Base-by-base conservation (phyloP, 2,797 vertebrate genomes). In the Acipenser transmontanus region DNA sequence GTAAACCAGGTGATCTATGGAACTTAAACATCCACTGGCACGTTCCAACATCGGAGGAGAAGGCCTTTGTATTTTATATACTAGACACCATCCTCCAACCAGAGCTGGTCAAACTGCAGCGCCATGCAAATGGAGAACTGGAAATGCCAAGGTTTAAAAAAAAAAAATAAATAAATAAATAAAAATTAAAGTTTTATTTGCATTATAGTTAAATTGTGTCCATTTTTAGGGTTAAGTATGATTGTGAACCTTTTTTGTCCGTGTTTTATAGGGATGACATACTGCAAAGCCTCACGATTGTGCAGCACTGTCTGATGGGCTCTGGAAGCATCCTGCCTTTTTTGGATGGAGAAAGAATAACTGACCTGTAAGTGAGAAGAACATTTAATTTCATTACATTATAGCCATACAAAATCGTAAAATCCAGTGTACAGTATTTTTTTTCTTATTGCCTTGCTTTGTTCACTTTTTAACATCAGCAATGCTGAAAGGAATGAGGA, bases 21-120 rank as follows among this genome's bases (percentile, higher is more conserved):
- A 93, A 94, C 75, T 82, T 99, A 71, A 88, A 93, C 57, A 98
- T 99, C 73, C 91, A 91, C 68, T 99, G 97, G 97, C 97, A 99
- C 52, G 91, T 96, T 68, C 94, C 96, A 67, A 94, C 91, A 66
- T 72, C 85, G 8, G 91, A 94, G 72, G 97, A 98, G 84, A 88
- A 81, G 1, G 82, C 84, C 10, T 95, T 97, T 47, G 89, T 92
- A 65, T 98, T 91, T 78, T 91, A 91, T 78, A 76, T 98, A 61
- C 82, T 99, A 83, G 95, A 98, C 80, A 84, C 91, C 63, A 93
- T 99, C 74, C 93, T 99, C 64, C 93, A 92, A 72, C 95, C 96
- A 12, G 96, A 98, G 75, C 91, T 99, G n/a, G 71, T 82, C 73
- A 93, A 86, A 72, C 89, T 99, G 68, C 88, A 93, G 77, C 85